phyloP scores from a whole-genome alignment of 92 coral and sea anemone species.

The Heliopora coerulea region DNA sequence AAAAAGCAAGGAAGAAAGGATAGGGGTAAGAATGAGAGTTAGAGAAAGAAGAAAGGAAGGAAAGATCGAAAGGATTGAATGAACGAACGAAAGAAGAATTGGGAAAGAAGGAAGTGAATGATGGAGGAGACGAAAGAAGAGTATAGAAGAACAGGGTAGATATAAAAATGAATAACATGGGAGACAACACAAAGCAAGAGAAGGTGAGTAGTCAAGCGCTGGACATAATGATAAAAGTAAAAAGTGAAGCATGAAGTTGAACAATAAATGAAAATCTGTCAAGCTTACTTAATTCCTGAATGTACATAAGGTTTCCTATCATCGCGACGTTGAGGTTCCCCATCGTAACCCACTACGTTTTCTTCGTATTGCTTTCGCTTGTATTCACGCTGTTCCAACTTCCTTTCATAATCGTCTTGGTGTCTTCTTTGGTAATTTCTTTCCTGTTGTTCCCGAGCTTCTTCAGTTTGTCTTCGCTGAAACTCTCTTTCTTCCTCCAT shows the following conservation, averaged over 20 bases:
- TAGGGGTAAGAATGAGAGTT: constrained; percentile 34
- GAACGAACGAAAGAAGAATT: too few species aligned
- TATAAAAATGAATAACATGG: not conserved
- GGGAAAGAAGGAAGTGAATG: too few species aligned
- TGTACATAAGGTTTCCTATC: constrained; percentile 38
- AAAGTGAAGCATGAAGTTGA: not conserved
- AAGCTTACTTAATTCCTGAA: constrained; percentile 37
- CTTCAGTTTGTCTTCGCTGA: constrained; percentile 7
- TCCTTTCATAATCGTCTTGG: constrained; percentile 32
- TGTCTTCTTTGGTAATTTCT: constrained; percentile 22
- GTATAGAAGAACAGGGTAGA: not conserved
- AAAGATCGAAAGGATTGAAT: too few species aligned
- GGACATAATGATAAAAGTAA: not conserved
- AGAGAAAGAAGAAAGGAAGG: constrained; percentile 38
- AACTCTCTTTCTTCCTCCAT: not conserved
- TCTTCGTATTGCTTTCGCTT: constrained; percentile 42
- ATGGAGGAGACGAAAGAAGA: too few species aligned
- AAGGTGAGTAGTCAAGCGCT: not conserved
- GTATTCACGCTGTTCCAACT: constrained; percentile 34
- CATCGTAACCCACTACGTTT: constrained; percentile 35
- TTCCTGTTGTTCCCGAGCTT: constrained; percentile 12
- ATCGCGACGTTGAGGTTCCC: constrained; percentile 24
- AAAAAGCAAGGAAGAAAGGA: constrained; percentile 28
- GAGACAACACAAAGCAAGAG: not conserved
- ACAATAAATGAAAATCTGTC: not conserved